phyloP scores from a whole-genome alignment of 2,888 invertebrate species.

The Amitus sp. region DNA sequence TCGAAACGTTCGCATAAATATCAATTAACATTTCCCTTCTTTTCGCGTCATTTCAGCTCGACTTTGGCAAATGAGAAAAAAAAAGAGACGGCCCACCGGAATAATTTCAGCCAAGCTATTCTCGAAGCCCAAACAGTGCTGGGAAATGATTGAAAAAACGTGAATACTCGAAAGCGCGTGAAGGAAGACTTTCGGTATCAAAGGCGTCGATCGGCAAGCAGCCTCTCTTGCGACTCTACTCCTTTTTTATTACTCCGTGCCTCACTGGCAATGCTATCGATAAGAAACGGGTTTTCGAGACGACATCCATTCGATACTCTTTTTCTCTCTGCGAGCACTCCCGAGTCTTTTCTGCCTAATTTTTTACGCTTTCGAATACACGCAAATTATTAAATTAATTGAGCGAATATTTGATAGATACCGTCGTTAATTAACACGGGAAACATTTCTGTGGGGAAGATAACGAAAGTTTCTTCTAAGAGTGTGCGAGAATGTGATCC shows the following conservation, averaged over 20 bases:
- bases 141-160: conserved; percentile 7
- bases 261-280: conserved; percentile 27
- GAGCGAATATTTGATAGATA: conserved; percentile 24
- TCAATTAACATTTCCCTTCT: background rate
- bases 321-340: conserved; percentile 5
- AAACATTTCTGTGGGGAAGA: conserved; percentile 27
- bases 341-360: conserved; percentile 5
- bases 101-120: conserved; percentile 9
- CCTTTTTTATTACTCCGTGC: conserved; percentile 21
- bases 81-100: background rate
- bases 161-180: conserved; percentile 13
- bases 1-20: conserved; percentile 1
- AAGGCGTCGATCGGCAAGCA: conserved; percentile 28
- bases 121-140: conserved; percentile 23
- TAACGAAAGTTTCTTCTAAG: too few species aligned
- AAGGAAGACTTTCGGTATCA: conserved; percentile 24
- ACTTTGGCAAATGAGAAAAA: background rate
- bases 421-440: conserved; percentile 30
- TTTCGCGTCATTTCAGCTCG: background rate
- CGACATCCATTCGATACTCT: conserved; percentile 10
- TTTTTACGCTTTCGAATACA: conserved; percentile 20
- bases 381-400: conserved; percentile 32
- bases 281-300: conserved; percentile 41
- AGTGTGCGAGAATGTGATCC: too few species aligned
- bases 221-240: conserved; percentile 22